Evolutionary conservation across 2,113 vertebrate genomes (phyloP).

Genomic region (Nycticorax nycticorax): DNA sequence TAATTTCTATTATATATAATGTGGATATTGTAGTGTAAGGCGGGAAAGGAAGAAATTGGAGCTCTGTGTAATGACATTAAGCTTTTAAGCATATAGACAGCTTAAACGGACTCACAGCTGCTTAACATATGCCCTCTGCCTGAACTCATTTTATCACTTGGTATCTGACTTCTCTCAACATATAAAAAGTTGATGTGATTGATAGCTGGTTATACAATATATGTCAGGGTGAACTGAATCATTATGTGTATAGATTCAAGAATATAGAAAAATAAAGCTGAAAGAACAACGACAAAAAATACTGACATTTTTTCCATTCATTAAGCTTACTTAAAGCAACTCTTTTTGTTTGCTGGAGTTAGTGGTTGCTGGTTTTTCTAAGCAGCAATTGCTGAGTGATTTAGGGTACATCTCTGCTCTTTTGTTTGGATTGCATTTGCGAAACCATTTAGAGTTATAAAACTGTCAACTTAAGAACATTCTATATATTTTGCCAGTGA

Average conservation of each 20-base stretch:
- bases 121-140: slow-evolving; percentile 61
- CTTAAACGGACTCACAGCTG: slow-evolving; percentile 48
- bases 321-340: neutral
- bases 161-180: slow-evolving; percentile 31
- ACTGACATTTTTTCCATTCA: neutral
- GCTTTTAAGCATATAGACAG: neutral
- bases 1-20: neutral
- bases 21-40: neutral
- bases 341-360: slow-evolving; percentile 24
- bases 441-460: slow-evolving; percentile 54
- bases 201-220: neutral
- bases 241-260: neutral
- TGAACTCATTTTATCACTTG: slow-evolving; percentile 61
- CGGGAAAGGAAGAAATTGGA: slow-evolving; percentile 16
- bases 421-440: slow-evolving; percentile 59
- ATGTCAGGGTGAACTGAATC: slow-evolving; percentile 5
- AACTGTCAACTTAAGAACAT: slow-evolving; percentile 48
- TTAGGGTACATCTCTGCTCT: slow-evolving; percentile 31
- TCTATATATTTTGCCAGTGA: slow-evolving; percentile 8
- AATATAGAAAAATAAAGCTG: slow-evolving; percentile 7
- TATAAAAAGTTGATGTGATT: slow-evolving; percentile 42
- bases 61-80: slow-evolving; percentile 17
- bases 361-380: slow-evolving; percentile 37
- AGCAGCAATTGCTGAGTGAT: slow-evolving; percentile 52
- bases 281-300: neutral